Evolutionary conservation across 2,113 vertebrate species (phyloP).

Genomic region (Platichthys stellatus): DNA sequence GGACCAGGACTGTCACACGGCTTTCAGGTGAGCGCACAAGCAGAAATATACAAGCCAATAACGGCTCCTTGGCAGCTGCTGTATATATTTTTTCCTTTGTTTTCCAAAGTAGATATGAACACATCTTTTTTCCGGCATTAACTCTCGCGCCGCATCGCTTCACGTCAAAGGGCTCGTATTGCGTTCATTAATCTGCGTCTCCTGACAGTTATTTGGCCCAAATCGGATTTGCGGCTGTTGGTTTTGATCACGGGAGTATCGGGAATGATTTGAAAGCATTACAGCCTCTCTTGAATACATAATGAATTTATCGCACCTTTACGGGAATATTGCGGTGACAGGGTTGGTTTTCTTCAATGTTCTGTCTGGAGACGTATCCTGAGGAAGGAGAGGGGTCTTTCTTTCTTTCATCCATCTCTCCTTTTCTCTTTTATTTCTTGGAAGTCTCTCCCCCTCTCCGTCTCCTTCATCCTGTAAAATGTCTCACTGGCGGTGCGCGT

Average conservation of each 20-base stretch:
- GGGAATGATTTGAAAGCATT: constrained; percentile 60
- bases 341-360: constrained; percentile 58
- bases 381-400: constrained; percentile 26
- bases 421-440: not conserved
- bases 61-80: constrained; percentile 62
- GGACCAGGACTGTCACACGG: constrained; percentile 77
- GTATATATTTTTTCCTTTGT: constrained; percentile 67
- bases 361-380: constrained; percentile 39
- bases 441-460: not conserved
- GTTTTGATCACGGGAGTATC: constrained; percentile 56
- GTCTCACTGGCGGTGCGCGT: constrained; percentile 29
- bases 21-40: constrained; percentile 75
- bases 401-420: not conserved
- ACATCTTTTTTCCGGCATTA: constrained; percentile 44
- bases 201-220: constrained; percentile 68
- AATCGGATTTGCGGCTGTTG: constrained; percentile 70
- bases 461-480: constrained; percentile 41
- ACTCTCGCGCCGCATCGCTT: constrained; percentile 41
- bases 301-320: constrained; percentile 67
- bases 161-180: constrained; percentile 63
- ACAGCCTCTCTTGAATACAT: constrained; percentile 54
- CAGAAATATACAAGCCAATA: constrained; percentile 77
- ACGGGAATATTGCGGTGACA: constrained; percentile 45
- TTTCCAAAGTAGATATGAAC: constrained; percentile 54
- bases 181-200: constrained; percentile 65